These are phyloP conservation scores for Brachionus rubens DNA, from an alignment of 1,140 invertebrate genomes.

Conservation along the genomic window DNA sequence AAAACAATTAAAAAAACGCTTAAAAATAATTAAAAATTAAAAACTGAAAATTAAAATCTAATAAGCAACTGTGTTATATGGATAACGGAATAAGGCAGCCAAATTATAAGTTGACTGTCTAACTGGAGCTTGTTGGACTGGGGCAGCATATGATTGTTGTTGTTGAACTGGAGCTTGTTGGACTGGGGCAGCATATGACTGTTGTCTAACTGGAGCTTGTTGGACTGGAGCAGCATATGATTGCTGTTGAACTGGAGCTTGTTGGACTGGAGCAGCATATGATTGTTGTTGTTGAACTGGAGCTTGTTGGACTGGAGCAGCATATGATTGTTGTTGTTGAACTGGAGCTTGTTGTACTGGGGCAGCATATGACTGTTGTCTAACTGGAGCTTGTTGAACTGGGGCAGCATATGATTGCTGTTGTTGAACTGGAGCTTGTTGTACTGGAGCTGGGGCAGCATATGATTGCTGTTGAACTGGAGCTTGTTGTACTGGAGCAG, in stretches of 20 bases:
- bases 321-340: neutral
- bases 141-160: neutral
- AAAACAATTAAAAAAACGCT: too few species aligned
- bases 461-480: too few species aligned
- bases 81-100: conserved; percentile 8
- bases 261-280: neutral
- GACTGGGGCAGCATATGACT: neutral
- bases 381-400: conserved; percentile 1
- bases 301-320: neutral
- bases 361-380: neutral
- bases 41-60: neutral
- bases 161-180: neutral
- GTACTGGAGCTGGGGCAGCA: too few species aligned
- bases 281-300: neutral
- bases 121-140: neutral
- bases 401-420: neutral
- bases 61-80: neutral
- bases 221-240: neutral
- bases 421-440: too few species aligned
- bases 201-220: neutral
- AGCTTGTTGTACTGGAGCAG: too few species aligned
- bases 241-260: neutral
- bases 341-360: neutral
- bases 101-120: conserved; percentile 18
- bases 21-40: neutral